Evolutionary conservation across 2,888 invertebrate species (phyloP), one percentile per base, ranked within the genome.

Genomic region (Mythimna lalbum): DNA sequence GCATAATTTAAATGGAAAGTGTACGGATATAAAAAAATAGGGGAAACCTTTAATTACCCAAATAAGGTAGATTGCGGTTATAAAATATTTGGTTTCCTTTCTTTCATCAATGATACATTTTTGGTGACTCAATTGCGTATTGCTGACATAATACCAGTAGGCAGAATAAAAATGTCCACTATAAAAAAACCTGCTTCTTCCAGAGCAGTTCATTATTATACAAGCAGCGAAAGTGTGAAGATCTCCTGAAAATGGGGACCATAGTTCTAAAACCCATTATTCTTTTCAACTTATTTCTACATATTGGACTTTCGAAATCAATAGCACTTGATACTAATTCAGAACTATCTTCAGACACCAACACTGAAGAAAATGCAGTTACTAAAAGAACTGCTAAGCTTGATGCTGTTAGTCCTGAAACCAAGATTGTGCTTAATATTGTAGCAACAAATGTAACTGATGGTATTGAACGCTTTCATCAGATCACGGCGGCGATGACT

Each of bases 81-180:
- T 19, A 1, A 27, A 4, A 31, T 39, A 27, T 17, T 43, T 1
- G 39, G 4, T 39, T 47, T 43, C 5, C 5, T 66, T 50, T 5
- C 19, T 66, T 31, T 52, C 66, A 21, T 17, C 10, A 19, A 52
- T n/a, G 21, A 12, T 27, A 49, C 17, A 39, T 31, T 21, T 17
- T 19, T 19, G n/a, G 14, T 71, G 71, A 71, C 52, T 47, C 9
- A 62, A 70, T 33, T 7, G 21, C 1, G 6, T 27, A 3, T 27
- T 27, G 12, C 27, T 47, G 12, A 47, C 23, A 70, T 23, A 21
- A 21, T 47, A 21, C 31, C 2, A 56, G n/a, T 36, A 43, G 17
- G 61, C 12, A 31, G 14, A 10, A 36, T 19, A 14, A 0, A 43
- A 31, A 49, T 63, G 49, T 9, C 9, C 17, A 19, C 49, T n/a